Evolutionary conservation across 1,140 invertebrate species (phyloP), one percentile per base, ranked within the genome.

Genomic region (Drosophila rufa): DNA sequence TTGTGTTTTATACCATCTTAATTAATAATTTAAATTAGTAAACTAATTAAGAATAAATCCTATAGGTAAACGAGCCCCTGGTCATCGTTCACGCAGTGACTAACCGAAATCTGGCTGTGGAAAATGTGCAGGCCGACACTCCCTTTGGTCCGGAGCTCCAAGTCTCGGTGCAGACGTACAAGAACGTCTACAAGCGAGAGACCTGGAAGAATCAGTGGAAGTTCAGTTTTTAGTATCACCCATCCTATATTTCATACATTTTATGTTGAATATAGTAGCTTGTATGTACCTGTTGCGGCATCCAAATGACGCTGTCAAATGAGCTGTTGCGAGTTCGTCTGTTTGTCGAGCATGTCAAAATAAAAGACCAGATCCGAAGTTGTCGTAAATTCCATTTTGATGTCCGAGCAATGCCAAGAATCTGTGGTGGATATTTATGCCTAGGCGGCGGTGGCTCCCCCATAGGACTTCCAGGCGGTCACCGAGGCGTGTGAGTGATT

Each of bases 401-500:
- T 90, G 71, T 75, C 62, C 81, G 48, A 30, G 68, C 68, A 68
- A 89, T 87, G 83, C 64, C 71, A 75, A 68, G 84, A 67, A 90
- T 89, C 68, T 79, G 68, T 65, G 73, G 68, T 62, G 85, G 85
- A 82, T 75, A 89, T 89, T 89, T 90, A 90, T 89, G 78, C 46
- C 61, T 27, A 36, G 33, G 33, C 33, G 42, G 48, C 15, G 12
- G 27, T 22, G 43, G 46, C 25, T 43, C 53, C 46, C 48, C 53
- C 17, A 19, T 14, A 27, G 46, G 25, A 59, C n/a, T 43, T 59
- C 46, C 53, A 45, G 57, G 42, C 59, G 61, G 67, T 56, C 84
- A 89, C 89, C 85, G 85, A 89, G 84, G 69, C 84, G 80, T 89
- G 70, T 84, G 84, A 89, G 84, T 89, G 84, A 89, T 89, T 89